Percentiles rank a stretch among this genome's conserved stretches.
phyloP scores from a whole-genome alignment of 2,888 invertebrate species.

The Aelia acuminata region DNA sequence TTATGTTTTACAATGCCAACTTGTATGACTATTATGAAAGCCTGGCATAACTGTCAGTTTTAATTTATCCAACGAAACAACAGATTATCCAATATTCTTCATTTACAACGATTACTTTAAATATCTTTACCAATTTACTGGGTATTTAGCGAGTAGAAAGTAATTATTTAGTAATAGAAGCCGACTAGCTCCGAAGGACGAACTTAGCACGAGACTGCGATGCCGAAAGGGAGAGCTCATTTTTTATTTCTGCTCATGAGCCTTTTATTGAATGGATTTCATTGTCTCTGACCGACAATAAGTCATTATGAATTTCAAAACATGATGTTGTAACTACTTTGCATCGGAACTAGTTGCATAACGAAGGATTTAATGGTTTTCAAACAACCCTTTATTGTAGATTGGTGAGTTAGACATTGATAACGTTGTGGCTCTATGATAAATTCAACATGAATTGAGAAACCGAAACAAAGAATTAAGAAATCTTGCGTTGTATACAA shows the following conservation, averaged over 20 bases:
- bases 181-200: neutral
- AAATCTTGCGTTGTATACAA: no score
- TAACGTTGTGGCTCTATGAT: neutral
- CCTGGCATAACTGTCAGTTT: no score
- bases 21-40: no score
- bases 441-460: no score
- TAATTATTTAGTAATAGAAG: neutral
- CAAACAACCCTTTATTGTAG: neutral
- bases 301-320: constrained; percentile 7
- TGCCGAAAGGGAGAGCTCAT: neutral
- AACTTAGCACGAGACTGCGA: neutral
- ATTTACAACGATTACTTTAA: neutral
- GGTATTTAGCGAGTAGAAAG: neutral
- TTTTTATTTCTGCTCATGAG: neutral
- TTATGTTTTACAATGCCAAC: no score
- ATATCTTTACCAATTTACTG: neutral
- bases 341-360: neutral
- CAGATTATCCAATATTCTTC: neutral
- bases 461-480: no score
- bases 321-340: neutral
- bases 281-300: neutral
- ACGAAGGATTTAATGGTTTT: neutral
- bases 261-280: constrained; percentile 7
- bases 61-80: no score
- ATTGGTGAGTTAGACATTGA: neutral